Evolutionary conservation across 2,888 invertebrate species (phyloP).

Genomic region (Himalopsyche anomala): DNA sequence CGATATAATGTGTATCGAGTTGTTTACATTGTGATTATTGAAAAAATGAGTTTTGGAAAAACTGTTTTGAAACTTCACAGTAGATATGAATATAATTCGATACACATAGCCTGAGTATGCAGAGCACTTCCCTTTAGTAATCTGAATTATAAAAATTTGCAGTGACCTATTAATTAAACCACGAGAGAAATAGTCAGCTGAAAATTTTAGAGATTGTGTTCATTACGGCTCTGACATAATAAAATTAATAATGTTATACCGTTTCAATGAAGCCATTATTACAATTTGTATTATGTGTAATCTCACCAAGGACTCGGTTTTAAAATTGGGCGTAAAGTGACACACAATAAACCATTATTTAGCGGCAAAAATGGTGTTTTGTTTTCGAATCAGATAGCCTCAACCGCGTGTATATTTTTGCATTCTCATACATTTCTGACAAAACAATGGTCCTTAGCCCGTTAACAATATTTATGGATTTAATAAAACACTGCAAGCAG

Average conservation of each 20-base stretch:
- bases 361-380: conserved; percentile 5
- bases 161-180: too few species aligned
- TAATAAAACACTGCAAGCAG: background rate
- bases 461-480: conserved; percentile 40
- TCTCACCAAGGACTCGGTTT: background rate
- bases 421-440: conserved; percentile 34
- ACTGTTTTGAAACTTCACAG: too few species aligned
- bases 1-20: too few species aligned
- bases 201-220: too few species aligned
- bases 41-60: too few species aligned
- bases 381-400: conserved; percentile 19
- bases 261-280: background rate
- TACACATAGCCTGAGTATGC: too few species aligned
- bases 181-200: too few species aligned
- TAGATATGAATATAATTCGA: too few species aligned
- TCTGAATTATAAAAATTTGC: too few species aligned
- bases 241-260: too few species aligned
- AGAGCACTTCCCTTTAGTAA: background rate
- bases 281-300: background rate
- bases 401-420: background rate
- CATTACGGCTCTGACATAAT: too few species aligned
- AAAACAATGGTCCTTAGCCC: conserved; percentile 1
- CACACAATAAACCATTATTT: conserved; percentile 23
- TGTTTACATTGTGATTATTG: too few species aligned
- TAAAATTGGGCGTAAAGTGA: conserved; percentile 18